Percentiles rank a stretch among this genome's conserved stretches.
Evolutionary conservation across 2,113 vertebrate species (phyloP).

Genomic region (Odontophorus gujanensis): DNA sequence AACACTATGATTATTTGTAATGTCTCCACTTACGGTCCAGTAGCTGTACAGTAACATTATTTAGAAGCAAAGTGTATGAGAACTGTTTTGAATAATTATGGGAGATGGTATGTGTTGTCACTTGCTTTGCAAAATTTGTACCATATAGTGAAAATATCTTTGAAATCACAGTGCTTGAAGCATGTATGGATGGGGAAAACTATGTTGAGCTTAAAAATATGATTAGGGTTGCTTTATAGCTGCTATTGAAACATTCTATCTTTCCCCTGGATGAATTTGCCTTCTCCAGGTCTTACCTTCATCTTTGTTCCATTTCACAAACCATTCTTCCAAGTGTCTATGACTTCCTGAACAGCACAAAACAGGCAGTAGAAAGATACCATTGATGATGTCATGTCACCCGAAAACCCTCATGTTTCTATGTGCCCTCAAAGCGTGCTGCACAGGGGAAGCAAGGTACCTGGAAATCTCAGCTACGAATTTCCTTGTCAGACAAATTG

Average conservation of each 20-base stretch:
- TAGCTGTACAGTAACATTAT: constrained; percentile 51
- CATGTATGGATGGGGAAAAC: not conserved
- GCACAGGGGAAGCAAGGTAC: not conserved
- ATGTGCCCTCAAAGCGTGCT: not conserved
- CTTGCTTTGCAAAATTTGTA: constrained; percentile 6
- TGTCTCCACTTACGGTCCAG: constrained; percentile 42
- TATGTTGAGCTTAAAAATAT: not conserved
- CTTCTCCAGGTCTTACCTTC: not conserved
- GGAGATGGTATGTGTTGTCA: constrained; percentile 53
- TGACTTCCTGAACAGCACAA: not conserved
- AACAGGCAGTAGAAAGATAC: not conserved
- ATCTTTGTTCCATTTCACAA: not conserved
- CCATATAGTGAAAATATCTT: not conserved
- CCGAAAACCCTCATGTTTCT: not conserved
- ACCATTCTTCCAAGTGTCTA: not conserved
- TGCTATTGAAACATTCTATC: not conserved
- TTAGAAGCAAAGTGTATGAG: constrained; percentile 65
- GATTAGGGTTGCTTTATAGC: not conserved
- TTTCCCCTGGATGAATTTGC: not conserved
- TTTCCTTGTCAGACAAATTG: not conserved
- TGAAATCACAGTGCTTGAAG: not conserved
- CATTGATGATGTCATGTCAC: not conserved
- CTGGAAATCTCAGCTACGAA: not conserved
- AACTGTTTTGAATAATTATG: constrained; percentile 61
- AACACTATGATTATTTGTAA: constrained; percentile 65